Evolutionary conservation across 2,888 invertebrate species (phyloP).

Genomic region (Drosophila emarginata): DNA sequence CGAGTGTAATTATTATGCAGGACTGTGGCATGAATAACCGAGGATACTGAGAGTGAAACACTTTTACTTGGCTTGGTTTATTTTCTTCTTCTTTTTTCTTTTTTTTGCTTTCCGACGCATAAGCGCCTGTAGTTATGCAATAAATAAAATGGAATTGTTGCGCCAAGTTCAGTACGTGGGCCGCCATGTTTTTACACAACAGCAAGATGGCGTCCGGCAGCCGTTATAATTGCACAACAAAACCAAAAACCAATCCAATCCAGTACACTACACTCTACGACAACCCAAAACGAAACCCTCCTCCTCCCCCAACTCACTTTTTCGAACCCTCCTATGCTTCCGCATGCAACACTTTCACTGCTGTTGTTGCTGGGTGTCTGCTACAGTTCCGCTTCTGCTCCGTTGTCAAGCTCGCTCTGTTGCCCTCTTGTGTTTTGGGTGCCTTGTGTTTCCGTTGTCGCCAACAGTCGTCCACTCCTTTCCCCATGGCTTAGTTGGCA

Average conservation of each 20-base stretch:
- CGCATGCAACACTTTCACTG: conserved; percentile 58
- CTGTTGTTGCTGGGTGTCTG: conserved; percentile 47
- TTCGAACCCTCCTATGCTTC: background rate
- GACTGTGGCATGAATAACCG: conserved; percentile 47
- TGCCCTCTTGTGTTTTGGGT: conserved; percentile 38
- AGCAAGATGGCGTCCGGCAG: conserved; percentile 73
- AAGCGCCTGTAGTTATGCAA: conserved; percentile 72
- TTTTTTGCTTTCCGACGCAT: conserved; percentile 47
- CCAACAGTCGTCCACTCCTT: conserved; percentile 22
- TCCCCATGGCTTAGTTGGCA: conserved; percentile 55
- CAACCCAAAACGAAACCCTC: no score
- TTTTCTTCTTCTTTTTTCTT: background rate
- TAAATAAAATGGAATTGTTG: conserved; percentile 70
- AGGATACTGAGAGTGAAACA: conserved; percentile 10
- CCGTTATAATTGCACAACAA: conserved; percentile 48
- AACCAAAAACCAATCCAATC: conserved; percentile 19
- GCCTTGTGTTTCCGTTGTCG: conserved; percentile 54
- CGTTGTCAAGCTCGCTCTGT: conserved; percentile 17
- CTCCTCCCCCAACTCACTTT: background rate
- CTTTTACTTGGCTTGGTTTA: conserved; percentile 14
- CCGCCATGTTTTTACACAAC: conserved; percentile 71
- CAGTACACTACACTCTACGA: background rate
- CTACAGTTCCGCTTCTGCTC: conserved; percentile 56
- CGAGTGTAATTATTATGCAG: conserved; percentile 72
- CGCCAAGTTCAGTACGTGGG: conserved; percentile 25